These are phyloP conservation scores for Stictocephala bisonia DNA, from an alignment of 2,888 invertebrate species.

Conservation along the genomic window DNA sequence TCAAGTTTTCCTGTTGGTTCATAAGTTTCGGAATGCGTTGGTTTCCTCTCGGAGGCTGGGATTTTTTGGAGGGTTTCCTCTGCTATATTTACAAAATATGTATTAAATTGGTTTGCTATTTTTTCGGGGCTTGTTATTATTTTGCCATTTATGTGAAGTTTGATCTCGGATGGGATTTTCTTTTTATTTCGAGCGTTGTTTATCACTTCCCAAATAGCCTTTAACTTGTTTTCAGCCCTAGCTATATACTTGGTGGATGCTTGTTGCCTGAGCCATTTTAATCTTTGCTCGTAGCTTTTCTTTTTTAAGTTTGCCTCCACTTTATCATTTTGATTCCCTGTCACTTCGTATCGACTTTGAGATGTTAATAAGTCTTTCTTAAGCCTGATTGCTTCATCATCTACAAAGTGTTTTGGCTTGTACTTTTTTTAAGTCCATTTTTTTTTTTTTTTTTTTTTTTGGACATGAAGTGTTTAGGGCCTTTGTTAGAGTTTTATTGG, in stretches of 20 bases:
- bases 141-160: neutral
- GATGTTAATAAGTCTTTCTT: neutral
- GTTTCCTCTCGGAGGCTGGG: neutral
- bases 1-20: neutral
- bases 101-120: constrained; percentile 4
- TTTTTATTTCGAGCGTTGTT: constrained; percentile 44
- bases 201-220: constrained; percentile 6
- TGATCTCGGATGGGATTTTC: neutral
- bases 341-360: too few species aligned
- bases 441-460: neutral
- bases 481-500: neutral
- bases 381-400: neutral
- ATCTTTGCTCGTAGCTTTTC: too few species aligned
- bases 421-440: neutral
- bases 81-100: constrained; percentile 7
- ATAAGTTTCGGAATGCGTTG: constrained; percentile 1
- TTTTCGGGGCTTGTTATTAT: neutral
- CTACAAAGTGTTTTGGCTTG: constrained; percentile 2
- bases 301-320: too few species aligned
- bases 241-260: too few species aligned
- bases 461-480: constrained; percentile 1
- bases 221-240: constrained; percentile 54
- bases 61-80: neutral
- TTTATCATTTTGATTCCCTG: too few species aligned
- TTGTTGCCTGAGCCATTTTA: too few species aligned